Evolutionary conservation across 1,140 invertebrate genomes (phyloP).

Genomic region (Spodoptera frugiperda): DNA sequence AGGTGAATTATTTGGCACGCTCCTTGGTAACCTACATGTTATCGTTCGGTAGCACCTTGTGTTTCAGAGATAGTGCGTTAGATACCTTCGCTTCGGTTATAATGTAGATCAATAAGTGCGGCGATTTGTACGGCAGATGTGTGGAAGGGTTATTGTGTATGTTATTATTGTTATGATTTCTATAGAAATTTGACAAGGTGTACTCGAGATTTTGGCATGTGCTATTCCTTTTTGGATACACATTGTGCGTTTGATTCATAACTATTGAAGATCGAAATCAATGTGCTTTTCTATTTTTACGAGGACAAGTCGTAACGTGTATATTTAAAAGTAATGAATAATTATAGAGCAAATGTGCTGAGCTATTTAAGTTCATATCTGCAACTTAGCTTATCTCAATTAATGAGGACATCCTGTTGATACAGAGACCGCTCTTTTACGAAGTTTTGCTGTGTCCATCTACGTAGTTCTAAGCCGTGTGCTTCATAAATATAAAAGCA

Average conservation of each 20-base stretch:
- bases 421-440: slow-evolving; percentile 23
- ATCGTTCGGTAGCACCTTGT: slow-evolving; percentile 62
- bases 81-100: slow-evolving; percentile 51
- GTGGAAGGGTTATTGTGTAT: slow-evolving; percentile 74
- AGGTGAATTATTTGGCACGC: slow-evolving; percentile 79
- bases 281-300: slow-evolving; percentile 27
- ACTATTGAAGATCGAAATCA: slow-evolving; percentile 8
- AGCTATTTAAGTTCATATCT: slow-evolving; percentile 21
- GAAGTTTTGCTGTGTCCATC: slow-evolving; percentile 8
- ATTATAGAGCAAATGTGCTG: neutral
- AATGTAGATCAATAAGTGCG: slow-evolving; percentile 53
- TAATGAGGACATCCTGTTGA: slow-evolving; percentile 32
- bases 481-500: slow-evolving; percentile 33
- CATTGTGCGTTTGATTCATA: slow-evolving; percentile 40
- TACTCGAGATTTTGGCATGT: slow-evolving; percentile 64
- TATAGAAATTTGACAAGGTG: slow-evolving; percentile 69
- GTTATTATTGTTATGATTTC: slow-evolving; percentile 70
- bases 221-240: slow-evolving; percentile 55
- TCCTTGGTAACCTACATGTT: slow-evolving; percentile 66
- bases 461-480: slow-evolving; percentile 17
- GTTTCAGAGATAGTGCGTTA: slow-evolving; percentile 52
- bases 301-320: neutral
- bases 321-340: slow-evolving; percentile 4
- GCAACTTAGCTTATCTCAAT: slow-evolving; percentile 3
- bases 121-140: slow-evolving; percentile 71